A percentile compares a stretch with the other conserved stretches of the same genome.
Evolutionary conservation across 2,888 invertebrate species (phyloP).

Genomic region (Zygaena filipendulae): DNA sequence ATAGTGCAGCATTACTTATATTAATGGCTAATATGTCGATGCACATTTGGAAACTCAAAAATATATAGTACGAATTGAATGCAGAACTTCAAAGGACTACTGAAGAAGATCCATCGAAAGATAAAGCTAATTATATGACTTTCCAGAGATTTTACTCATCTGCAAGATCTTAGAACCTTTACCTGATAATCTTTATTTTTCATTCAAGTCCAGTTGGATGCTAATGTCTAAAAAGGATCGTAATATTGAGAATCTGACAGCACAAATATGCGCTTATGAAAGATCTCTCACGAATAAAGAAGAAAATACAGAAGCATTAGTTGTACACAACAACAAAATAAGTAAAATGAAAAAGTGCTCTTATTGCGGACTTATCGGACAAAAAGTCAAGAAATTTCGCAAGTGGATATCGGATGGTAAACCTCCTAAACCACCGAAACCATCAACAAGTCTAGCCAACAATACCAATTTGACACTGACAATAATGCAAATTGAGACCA

Average conservation of each 20-base stretch:
- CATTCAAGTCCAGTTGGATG: not conserved
- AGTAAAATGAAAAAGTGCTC: not conserved
- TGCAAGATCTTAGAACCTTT: not conserved
- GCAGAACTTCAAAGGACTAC: too few relatives aligned
- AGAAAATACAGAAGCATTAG: not conserved
- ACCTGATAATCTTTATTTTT: not conserved
- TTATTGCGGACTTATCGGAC: not conserved
- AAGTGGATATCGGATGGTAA: not conserved
- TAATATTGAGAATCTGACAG: not conserved
- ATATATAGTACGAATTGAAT: too few relatives aligned
- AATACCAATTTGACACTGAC: not conserved
- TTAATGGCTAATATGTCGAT: not conserved
- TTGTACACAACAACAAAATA: not conserved
- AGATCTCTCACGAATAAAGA: not conserved
- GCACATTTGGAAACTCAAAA: not conserved
- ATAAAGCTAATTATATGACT: not conserved
- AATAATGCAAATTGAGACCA: not conserved
- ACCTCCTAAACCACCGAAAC: not conserved
- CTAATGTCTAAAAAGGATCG: not conserved
- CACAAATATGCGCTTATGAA: not conserved
- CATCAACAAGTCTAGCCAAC: not conserved
- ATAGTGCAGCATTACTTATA: not conserved
- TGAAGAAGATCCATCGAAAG: not conserved
- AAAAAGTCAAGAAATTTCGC: not conserved
- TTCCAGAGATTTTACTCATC: not conserved